Evolutionary conservation across 2,888 invertebrate genomes (phyloP).

Genomic region (Spodoptera picta): DNA sequence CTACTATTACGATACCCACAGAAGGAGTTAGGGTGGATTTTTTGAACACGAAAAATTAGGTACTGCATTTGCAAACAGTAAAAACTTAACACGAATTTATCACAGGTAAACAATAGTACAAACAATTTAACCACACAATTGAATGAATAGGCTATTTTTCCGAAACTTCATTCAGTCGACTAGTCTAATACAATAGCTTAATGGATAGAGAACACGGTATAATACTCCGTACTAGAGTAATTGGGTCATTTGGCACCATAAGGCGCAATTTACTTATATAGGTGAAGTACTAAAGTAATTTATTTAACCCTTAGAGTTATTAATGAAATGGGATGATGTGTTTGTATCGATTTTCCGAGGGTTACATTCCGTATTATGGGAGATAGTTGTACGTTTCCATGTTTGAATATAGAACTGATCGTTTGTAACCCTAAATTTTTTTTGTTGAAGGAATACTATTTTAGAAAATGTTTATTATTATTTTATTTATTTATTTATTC

Average conservation of each 20-base stretch:
- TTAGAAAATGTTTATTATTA: too few species aligned
- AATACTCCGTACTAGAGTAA: constrained; percentile 40
- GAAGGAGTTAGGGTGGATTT: too few species aligned
- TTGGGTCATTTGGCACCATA: constrained; percentile 41
- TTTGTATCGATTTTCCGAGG: constrained; percentile 24
- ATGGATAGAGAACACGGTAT: constrained; percentile 50
- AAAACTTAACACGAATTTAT: too few species aligned
- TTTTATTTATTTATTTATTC: too few species aligned
- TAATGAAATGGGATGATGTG: constrained; percentile 37
- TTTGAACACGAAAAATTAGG: too few species aligned
- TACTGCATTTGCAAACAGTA: too few species aligned
- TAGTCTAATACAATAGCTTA: constrained; percentile 45
- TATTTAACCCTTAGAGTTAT: constrained; percentile 40
- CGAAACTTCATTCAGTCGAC: constrained; percentile 37
- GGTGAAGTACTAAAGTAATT: constrained; percentile 37
- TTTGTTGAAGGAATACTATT: too few species aligned
- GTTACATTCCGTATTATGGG: not conserved
- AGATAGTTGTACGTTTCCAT: not conserved
- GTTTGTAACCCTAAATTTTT: too few species aligned
- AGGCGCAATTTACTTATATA: constrained; percentile 45
- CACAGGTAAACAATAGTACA: too few species aligned
- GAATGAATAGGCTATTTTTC: constrained; percentile 22
- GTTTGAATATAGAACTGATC: not conserved
- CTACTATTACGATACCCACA: too few species aligned
- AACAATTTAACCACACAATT: constrained; percentile 6